Base-by-base conservation (phyloP, 2,797 vertebrate genomes). In the Simalia tracyae region DNA sequence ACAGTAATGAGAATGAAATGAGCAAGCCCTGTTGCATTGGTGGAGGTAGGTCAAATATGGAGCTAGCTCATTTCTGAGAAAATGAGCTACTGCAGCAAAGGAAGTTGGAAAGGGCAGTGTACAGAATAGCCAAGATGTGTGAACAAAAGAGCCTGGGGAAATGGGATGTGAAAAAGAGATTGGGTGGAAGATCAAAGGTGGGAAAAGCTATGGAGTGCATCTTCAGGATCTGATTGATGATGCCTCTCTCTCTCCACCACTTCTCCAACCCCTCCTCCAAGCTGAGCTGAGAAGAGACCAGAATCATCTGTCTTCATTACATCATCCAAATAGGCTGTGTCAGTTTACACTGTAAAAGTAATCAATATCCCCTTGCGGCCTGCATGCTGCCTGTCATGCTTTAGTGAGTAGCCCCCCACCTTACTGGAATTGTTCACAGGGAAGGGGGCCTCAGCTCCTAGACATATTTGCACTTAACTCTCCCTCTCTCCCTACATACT, bases 291-390 rank as follows among this genome's bases (percentile, higher is more conserved):
- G 57, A 93, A 90, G 93, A 97, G 94, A 63, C 96, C 4, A 92
- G 96, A 94, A 94, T 97, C 97, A 97, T 98, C 97, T 54, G 26
- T 98, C 98, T 98, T 98, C 97, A 98, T 98, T 98, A 98, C 84
- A 50, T 92, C 90, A 91, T 95, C 92, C 92, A 96, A 96, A 96
- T 92, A 95, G 95, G 96, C 95, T 95, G 96, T 95, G 95, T 97
- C 97, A 96, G 95, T 92, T 96, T 95, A 94, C 81, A 92, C 96
- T 95, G 95, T 86, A 95, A 97, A 97, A 95, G 90, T 91, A 91
- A 98, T 98, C 97, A 95, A 97, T 97, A 97, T 96, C 92, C 95
- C 95, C 97, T 2, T 6, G 76, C 90, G 93, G 95, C 94, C 93
- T 86, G 7, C 91, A 88, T 94, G 94, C 90, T 89, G 93, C 93